These are phyloP conservation scores for Rhynchonema sp. DNA, from an alignment of 2,888 invertebrate species.

Conservation along the genomic window DNA sequence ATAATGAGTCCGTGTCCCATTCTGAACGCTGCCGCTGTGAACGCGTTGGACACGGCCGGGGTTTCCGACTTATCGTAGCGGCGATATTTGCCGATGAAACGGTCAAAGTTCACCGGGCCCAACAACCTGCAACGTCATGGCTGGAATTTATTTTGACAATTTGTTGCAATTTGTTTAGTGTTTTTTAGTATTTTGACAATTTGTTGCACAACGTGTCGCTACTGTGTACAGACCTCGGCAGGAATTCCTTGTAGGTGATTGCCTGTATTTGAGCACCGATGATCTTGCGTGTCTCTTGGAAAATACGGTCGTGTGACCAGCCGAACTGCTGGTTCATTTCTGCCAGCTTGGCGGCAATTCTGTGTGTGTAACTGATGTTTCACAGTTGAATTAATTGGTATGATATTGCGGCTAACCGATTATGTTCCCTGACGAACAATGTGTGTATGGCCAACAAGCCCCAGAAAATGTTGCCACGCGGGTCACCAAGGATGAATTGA, in stretches of 20 bases:
- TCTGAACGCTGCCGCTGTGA: not conserved
- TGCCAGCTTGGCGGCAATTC: conserved; percentile 21
- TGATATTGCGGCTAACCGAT: too few relatives aligned
- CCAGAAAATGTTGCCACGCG: not conserved
- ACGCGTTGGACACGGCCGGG: not conserved
- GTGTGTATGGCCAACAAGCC: not conserved
- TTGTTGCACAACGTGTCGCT: too few relatives aligned
- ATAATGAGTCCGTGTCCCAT: not conserved
- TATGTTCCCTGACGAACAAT: conserved; percentile 5
- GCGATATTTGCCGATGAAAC: not conserved
- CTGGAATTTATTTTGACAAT: too few relatives aligned
- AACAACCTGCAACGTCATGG: too few relatives aligned
- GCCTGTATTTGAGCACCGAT: conserved; percentile 39
- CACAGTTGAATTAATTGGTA: too few relatives aligned
- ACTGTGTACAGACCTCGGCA: too few relatives aligned
- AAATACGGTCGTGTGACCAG: conserved; percentile 26
- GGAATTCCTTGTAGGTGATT: conserved; percentile 30
- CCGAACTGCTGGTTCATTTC: conserved; percentile 27
- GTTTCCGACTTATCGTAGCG: not conserved
- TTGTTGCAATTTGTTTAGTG: too few relatives aligned
- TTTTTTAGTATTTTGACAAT: too few relatives aligned
- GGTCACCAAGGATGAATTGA: not conserved
- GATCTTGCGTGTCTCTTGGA: conserved; percentile 32
- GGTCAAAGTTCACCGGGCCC: conserved; percentile 52
- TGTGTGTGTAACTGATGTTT: conserved; percentile 2